A percentile compares a stretch with the other conserved stretches of the same genome.
Conservation (phyloP, 1,140 invertebrate species). For the Aphidius ervi region DNA sequence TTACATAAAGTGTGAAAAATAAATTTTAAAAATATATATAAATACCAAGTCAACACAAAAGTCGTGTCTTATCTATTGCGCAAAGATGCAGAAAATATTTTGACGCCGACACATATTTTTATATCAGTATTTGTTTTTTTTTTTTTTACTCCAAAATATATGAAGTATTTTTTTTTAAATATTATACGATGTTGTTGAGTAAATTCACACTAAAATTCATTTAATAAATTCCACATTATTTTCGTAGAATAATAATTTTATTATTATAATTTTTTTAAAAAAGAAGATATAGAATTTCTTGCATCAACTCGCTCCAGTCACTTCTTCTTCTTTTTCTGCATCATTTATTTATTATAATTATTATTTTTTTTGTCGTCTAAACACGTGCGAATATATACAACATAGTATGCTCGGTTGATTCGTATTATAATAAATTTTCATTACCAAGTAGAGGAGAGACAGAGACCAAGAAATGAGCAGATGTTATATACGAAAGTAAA, state of each 20-base stretch:
- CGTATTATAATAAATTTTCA: conserved; percentile 29
- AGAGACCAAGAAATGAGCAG: conserved; percentile 17
- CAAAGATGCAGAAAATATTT: too few species aligned
- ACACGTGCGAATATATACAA: conserved; percentile 22
- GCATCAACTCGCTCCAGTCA: neutral
- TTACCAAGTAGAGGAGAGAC: conserved; percentile 23
- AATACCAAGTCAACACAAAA: too few species aligned
- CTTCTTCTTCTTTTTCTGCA: conserved; percentile 13
- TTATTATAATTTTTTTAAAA: conserved; percentile 14
- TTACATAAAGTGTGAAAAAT: too few species aligned
- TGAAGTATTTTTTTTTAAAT: too few species aligned
- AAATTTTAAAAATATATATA: too few species aligned
- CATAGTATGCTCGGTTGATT: conserved; percentile 18
- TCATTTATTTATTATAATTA: conserved; percentile 8
- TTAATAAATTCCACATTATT: too few species aligned
- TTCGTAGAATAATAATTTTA: neutral
- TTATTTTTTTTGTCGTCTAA: conserved; percentile 15
- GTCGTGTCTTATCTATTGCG: too few species aligned
- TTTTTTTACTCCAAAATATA: too few species aligned
- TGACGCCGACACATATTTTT: too few species aligned
- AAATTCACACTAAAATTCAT: too few species aligned
- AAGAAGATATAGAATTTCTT: neutral
- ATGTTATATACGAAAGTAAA: conserved; percentile 6
- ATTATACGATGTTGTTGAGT: too few species aligned
- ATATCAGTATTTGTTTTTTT: too few species aligned